Percentiles rank a stretch among this genome's conserved stretches.
These are phyloP conservation scores for Tragelaphus buxtoni DNA, from an alignment of 2,113 vertebrate genomes.

Conservation along the genomic window DNA sequence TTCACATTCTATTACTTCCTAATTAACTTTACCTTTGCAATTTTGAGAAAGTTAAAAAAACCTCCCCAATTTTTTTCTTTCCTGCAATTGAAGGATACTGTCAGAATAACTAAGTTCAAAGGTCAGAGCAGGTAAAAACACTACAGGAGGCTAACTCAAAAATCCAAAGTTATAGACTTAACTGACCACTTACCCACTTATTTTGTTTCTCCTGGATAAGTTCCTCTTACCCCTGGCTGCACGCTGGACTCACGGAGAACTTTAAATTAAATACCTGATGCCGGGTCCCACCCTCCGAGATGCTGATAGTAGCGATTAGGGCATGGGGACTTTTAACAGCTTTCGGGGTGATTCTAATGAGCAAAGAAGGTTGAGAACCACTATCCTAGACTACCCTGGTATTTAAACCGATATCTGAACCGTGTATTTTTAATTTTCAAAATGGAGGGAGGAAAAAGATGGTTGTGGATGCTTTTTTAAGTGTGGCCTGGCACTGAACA, in stretches of 20 bases:
- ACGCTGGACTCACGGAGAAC: neutral
- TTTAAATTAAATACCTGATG: neutral
- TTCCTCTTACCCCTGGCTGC: neutral
- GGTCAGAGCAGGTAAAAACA: neutral
- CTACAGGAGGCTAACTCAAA: neutral
- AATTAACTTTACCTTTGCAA: neutral
- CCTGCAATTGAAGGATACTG: neutral
- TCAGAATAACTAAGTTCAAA: neutral
- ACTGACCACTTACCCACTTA: neutral
- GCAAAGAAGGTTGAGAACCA: neutral
- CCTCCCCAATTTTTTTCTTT: neutral
- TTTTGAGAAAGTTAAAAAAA: neutral
- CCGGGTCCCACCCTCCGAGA: neutral
- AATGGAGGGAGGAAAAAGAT: constrained; percentile 5
- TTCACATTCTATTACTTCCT: neutral
- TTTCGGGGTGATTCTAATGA: neutral
- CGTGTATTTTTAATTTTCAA: neutral
- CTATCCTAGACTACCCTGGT: neutral
- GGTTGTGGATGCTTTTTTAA: neutral
- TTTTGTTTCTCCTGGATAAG: neutral
- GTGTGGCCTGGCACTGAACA: neutral
- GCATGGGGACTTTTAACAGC: neutral
- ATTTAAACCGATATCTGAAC: neutral
- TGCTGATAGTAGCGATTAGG: neutral
- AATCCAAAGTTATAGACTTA: neutral